Percentiles rank a stretch among this genome's conserved stretches.
Conservation (phyloP, 2,797 vertebrate species). For the Alfaro cultratus region DNA sequence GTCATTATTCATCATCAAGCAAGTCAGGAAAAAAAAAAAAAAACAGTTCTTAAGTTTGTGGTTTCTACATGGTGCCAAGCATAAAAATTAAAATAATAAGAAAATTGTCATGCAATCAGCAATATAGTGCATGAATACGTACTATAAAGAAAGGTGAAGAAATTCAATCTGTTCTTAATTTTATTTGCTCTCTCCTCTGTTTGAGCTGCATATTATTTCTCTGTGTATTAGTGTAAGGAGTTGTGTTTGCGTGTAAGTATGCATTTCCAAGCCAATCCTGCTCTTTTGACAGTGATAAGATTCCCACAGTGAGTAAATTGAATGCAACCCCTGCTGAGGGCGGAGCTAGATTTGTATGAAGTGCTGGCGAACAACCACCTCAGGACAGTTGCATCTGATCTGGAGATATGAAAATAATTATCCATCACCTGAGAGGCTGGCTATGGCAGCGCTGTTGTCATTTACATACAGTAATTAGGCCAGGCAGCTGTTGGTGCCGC, state of each 20-base stretch:
- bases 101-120: conserved; percentile 25
- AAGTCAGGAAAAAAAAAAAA: background rate
- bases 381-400: conserved; percentile 76
- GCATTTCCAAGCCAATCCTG: conserved; percentile 36
- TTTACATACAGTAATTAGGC: conserved; percentile 80
- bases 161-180: conserved; percentile 9
- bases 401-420: conserved; percentile 82
- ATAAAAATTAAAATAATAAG: conserved; percentile 1
- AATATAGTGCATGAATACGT: conserved; percentile 9
- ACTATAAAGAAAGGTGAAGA: background rate
- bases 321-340: conserved; percentile 66
- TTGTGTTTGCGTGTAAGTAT: conserved; percentile 1
- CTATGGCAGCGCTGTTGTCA: conserved; percentile 66
- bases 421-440: conserved; percentile 67
- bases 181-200: conserved; percentile 6
- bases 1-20: background rate
- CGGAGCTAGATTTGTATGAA: conserved; percentile 63
- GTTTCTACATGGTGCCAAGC: background rate
- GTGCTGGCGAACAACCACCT: conserved; percentile 57
- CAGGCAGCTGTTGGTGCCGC: conserved; percentile 74
- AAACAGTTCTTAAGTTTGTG: background rate
- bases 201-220: conserved; percentile 32
- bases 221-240: background rate
- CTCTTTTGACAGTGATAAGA: conserved; percentile 51
- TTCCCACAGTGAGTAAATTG: conserved; percentile 70